Base-by-base conservation (phyloP, 2,113 vertebrate genomes). In the Mormoops blainvillei region DNA sequence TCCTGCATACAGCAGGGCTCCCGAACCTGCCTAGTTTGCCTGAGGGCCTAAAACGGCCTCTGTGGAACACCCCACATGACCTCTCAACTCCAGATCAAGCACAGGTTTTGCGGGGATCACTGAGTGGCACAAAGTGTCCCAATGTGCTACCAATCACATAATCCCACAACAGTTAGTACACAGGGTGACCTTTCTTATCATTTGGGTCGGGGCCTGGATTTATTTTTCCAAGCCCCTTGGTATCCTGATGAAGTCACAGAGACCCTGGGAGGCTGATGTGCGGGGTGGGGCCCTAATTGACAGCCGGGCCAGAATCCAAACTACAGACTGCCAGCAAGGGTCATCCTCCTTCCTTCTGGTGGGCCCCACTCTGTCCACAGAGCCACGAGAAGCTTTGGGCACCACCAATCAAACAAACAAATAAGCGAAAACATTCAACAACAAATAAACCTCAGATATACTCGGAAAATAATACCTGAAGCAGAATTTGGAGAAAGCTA, bases 221-320 rank as follows among this genome's bases (percentile, higher is more conserved):
- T 97, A 95, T 93, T 94, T 96, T 97, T 80, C 91, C 43, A 95
- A 91, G 89, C 5, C 41, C n/a, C 91, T 50, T 92, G 96, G 92
- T 96, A 95, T 58, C 83, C 73, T 50, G 65, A 78, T 19, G 28
- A 85, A 96, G 85, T 96, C 89, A 92, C 74, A 93, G 77, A 94
- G 73, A 85, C 74, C 70, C 92, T 87, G 18, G 89, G 89, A 87
- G 91, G n/a, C 91, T 61, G 82, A 74, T 58, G 81, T 70, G 56
- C 92, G 36, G 58, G 87, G 43, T 93, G 93, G 82, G 16, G 19
- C 52, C 87, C 83, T 94, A 96, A 97, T 95, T 93, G 96, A 84
- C 52, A 87, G 52, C 70, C 76, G 74, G 77, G 77, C 67, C 77
- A 41, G 63, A 90, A 86, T 65, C 81, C 77, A 54, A 92, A 85